Evolutionary conservation across 92 coral and sea anemone species (phyloP).

Genomic region (Parazoanthus darwini): DNA sequence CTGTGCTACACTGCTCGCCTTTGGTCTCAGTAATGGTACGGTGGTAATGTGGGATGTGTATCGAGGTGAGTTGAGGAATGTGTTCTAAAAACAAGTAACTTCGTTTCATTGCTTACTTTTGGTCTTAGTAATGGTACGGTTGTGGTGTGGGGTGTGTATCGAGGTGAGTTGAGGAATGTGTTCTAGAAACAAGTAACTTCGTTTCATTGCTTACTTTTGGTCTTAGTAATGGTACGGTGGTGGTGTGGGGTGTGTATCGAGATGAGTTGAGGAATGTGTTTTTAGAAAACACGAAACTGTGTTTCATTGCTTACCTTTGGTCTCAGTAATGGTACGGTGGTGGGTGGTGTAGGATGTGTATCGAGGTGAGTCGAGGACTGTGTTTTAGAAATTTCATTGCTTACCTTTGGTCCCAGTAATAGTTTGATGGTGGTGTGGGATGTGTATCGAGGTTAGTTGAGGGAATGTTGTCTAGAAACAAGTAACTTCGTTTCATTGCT

Average conservation of each 20-base stretch:
- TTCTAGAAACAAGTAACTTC: slow-evolving; percentile 61
- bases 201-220: slow-evolving; percentile 76
- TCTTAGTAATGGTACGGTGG: slow-evolving; percentile 74
- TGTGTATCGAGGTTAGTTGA: slow-evolving; percentile 40
- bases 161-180: background rate
- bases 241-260: slow-evolving; percentile 87
- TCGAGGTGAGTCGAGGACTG: background rate
- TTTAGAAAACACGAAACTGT: background rate
- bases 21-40: slow-evolving; percentile 77
- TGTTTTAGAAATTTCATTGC: slow-evolving; percentile 39
- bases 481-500: too few species aligned
- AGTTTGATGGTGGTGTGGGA: slow-evolving; percentile 87
- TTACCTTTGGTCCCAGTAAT: slow-evolving; percentile 74
- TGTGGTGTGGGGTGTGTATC: background rate
- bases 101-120: background rate
- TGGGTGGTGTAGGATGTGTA: background rate
- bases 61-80: slow-evolving; percentile 68
- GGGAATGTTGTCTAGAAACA: too few species aligned
- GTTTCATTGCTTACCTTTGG: slow-evolving; percentile 6
- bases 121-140: background rate
- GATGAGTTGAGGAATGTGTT: slow-evolving; percentile 57
- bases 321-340: background rate
- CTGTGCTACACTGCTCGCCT: slow-evolving; percentile 75
- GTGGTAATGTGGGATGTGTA: slow-evolving; percentile 90
- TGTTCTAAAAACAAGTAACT: background rate